A percentile compares a stretch with the other conserved stretches of the same genome.
Evolutionary conservation across 1,140 invertebrate species (phyloP).

Genomic region (Orchestia grillus): DNA sequence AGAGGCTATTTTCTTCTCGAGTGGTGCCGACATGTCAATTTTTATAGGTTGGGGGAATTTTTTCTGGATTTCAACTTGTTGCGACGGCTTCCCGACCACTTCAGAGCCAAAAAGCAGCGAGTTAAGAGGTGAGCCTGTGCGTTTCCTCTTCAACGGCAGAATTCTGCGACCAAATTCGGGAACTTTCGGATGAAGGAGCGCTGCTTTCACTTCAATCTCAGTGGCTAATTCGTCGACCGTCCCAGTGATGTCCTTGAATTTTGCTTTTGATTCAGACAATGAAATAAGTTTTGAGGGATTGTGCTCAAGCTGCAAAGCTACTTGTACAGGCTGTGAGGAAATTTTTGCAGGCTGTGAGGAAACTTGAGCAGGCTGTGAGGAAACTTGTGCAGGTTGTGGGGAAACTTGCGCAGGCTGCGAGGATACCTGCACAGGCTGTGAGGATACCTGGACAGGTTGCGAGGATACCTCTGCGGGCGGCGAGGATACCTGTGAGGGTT

Average conservation of each 20-base stretch:
- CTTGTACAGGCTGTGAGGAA: neutral
- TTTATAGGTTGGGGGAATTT: neutral
- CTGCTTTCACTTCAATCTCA: neutral
- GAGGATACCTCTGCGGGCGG: no score
- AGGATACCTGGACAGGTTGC: no score
- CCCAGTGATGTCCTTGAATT: neutral
- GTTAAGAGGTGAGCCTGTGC: neutral
- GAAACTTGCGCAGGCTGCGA: no score
- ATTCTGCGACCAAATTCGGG: neutral
- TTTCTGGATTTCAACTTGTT: neutral
- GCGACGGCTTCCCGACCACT: neutral
- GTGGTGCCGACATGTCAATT: neutral
- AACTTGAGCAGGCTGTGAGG: neutral
- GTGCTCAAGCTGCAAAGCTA: neutral
- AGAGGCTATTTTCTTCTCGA: neutral
- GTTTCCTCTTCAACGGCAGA: neutral
- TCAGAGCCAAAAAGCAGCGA: neutral
- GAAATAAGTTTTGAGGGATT: neutral
- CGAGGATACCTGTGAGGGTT: neutral
- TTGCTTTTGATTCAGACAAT: neutral
- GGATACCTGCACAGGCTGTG: no score
- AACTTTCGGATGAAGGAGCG: neutral
- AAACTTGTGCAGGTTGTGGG: no score
- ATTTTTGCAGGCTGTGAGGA: neutral
- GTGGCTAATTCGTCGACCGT: neutral